Base-by-base conservation (phyloP, 35 echinoderm and acorn worm species). In the Patiria miniata region DNA sequence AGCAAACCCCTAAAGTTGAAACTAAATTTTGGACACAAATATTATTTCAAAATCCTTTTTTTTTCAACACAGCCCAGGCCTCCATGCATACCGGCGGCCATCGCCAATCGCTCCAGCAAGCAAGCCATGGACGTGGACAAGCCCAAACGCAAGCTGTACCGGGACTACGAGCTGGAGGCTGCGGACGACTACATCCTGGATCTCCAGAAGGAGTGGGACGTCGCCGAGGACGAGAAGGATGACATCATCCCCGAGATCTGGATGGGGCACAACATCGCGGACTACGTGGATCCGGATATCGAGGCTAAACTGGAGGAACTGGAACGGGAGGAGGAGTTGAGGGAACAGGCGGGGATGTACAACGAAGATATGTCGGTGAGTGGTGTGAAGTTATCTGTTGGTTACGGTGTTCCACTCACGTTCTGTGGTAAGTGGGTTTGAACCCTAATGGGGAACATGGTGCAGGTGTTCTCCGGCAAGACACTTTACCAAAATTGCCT, bases 241-340 rank as follows among this genome's bases (percentile, higher is more conserved):
- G 96, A 98, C 55, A 86, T 92, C 80, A 94, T 98, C 28, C 96
- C 96, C 18, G 92, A 98, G 78, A 79, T 98, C 9, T 98, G 96
- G 92, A 91, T 94, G 89, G 96, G 96, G 17, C 86, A 86, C 26
- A 98, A 94, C 60, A 94, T 98, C 37, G 86, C 85, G 33, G 96
- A 98, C 58, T 98, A 79, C 69, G 89, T 98, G 39, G 96, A 98
- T 37, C 96, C 96, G 18, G 96, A 98, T 0, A 98, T 98, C 34
- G 96, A 98, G 36, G 88, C 76, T 7, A 94, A 94, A 37, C 86
- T 98, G 40, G 51, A 79, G 33, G 92, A 54, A 17, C 86, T 98
- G 7, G 96, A 98, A 52, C 80, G 91, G 39, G 96, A 98, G 78
- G 96, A 98, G 40, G 88, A 88, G 52, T 29, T 98, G 89, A 94